These are phyloP conservation scores for Thymelicus sylvestris DNA, from an alignment of 2,888 invertebrate species.

Conservation along the genomic window DNA sequence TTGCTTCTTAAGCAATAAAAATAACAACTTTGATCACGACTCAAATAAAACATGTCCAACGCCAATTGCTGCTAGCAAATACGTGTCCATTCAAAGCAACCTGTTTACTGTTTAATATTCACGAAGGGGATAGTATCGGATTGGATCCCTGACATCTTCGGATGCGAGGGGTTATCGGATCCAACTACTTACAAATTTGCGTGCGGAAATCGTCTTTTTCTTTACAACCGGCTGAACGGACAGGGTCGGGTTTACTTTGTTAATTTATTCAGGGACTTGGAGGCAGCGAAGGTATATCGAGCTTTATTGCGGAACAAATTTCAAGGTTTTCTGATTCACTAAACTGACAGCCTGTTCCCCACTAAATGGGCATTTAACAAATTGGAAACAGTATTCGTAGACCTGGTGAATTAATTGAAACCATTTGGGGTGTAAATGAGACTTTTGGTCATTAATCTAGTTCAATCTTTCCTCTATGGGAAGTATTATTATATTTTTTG, in stretches of 20 bases:
- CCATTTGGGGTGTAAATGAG: not conserved
- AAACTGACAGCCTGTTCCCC: not conserved
- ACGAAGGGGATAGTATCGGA: conserved; percentile 6
- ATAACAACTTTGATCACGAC: not conserved
- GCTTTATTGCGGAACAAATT: conserved; percentile 14
- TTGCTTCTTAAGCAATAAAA: not conserved
- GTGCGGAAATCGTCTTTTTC: conserved; percentile 23
- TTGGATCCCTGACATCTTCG: conserved; percentile 13
- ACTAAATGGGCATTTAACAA: not conserved
- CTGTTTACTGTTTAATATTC: conserved; percentile 29
- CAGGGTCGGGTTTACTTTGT: conserved; percentile 8
- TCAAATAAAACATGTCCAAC: conserved; percentile 3
- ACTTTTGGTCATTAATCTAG: not conserved
- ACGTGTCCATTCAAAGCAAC: conserved; percentile 14
- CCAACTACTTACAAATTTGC: conserved; percentile 28
- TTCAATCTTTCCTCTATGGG: too few species aligned
- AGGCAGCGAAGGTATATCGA: conserved; percentile 5
- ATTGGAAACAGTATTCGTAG: not conserved
- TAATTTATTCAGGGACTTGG: conserved; percentile 22
- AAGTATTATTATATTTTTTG: too few species aligned
- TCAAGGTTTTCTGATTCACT: conserved; percentile 4
- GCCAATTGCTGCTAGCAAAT: conserved; percentile 10
- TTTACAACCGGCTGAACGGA: conserved; percentile 1
- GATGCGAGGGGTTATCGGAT: conserved; percentile 24
- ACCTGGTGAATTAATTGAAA: not conserved